Evolutionary conservation across 30 jellyfish, hydroid and myxozoan species (phyloP), one percentile per base, ranked within the genome.

Genomic region (Clytia hemisphaerica): DNA sequence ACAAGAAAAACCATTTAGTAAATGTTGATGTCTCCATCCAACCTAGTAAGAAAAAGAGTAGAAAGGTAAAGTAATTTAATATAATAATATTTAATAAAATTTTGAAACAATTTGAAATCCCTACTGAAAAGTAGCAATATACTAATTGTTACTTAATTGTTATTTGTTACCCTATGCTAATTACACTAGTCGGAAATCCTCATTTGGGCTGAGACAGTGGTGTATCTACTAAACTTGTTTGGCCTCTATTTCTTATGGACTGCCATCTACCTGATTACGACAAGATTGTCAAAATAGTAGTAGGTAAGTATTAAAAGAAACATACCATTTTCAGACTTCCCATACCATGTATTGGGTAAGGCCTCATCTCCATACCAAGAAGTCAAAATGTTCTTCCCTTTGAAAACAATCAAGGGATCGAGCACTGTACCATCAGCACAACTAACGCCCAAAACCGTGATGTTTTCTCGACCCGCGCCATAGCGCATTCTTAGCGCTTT

Each of bases 361-460:
- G 45, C 76, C 37, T 58, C 26, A 4, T 60, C 73, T 34, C 78
- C 27, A 4, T 4, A 37, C 84, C 83, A 58, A 14, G 42, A 18
- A 2, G 75, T 28, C 45, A 57, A 70, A 29, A 19, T 70, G 32
- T 72, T 72, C 29, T 72, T 72, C 45, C 84, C 83, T 16, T 24
- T 31, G 42, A 72, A 28, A 19, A 55, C 40, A 2, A 55, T 28
- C 69, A 55, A 55, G 10, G 28, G 65, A 5, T 30, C 71, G 7
- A 14, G 27, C 9, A 73, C 77, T 6, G 83, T 69, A 15, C 48
- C 18, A 21, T 69, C 83, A 71, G 83, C 83, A 31, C 72, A 83
- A 71, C 58, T 54, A 71, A 75, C 70, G 30, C 32, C 84, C 26
- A 58, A 19, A 4, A 40, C 29, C 29, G 82, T 35, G 37, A n/a